Conservation (phyloP, 1,140 invertebrate species). For the Drosophila triauraria region DNA sequence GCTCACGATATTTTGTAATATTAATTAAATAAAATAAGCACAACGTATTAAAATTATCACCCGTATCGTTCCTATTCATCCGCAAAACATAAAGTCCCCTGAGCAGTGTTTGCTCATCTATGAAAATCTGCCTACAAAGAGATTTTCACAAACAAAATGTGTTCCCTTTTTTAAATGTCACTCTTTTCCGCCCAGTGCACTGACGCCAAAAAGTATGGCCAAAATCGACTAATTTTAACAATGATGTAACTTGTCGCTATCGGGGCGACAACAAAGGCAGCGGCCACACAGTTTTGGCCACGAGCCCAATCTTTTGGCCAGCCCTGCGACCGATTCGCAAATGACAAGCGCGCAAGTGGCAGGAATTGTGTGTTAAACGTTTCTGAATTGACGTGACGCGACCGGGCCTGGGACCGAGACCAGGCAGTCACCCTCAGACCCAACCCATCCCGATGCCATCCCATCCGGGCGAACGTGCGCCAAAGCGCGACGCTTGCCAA, state of each 20-base stretch:
- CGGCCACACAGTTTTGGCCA: conserved; percentile 66
- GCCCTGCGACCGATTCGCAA: conserved; percentile 40
- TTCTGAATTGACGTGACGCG: conserved; percentile 74
- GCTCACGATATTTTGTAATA: too few species aligned
- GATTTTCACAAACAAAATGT: too few species aligned
- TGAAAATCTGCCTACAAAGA: too few species aligned
- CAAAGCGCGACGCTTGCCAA: conserved; percentile 71
- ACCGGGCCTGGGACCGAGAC: conserved; percentile 21
- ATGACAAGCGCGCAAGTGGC: conserved; percentile 72
- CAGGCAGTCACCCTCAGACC: not conserved
- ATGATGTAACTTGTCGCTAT: conserved; percentile 84
- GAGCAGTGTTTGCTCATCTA: too few species aligned
- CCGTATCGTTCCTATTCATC: too few species aligned
- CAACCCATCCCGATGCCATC: not conserved
- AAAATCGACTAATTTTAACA: conserved; percentile 81
- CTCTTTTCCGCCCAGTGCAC: conserved; percentile 10
- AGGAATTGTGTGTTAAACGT: conserved; percentile 78
- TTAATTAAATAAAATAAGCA: too few species aligned
- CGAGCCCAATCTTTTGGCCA: conserved; percentile 60
- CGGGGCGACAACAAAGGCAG: conserved; percentile 43
- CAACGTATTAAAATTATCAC: too few species aligned
- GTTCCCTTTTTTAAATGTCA: too few species aligned
- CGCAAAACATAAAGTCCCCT: too few species aligned
- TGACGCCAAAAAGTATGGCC: conserved; percentile 45
- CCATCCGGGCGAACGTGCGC: conserved; percentile 66